Evolutionary conservation across 2,888 invertebrate genomes (phyloP).

Genomic region (Seira ritae): DNA sequence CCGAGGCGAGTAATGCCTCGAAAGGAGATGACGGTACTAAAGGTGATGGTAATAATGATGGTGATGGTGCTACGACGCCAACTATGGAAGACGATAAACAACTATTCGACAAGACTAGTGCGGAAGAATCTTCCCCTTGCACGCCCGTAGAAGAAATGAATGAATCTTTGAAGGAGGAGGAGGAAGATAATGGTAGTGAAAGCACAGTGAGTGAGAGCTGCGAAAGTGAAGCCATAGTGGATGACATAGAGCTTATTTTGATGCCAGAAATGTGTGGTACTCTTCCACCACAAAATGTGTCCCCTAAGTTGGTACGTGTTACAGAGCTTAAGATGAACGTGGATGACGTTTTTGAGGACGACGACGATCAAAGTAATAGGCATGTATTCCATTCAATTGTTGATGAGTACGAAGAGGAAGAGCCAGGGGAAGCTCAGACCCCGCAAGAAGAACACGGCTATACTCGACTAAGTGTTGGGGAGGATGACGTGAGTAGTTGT

Average conservation of each 20-base stretch:
- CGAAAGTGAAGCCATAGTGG: constrained; percentile 73
- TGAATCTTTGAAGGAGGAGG: constrained; percentile 44
- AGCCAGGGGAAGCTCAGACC: constrained; percentile 10
- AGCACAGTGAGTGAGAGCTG: constrained; percentile 68
- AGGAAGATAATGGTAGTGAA: constrained; percentile 65
- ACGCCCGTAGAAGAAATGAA: not conserved
- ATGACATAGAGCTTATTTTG: constrained; percentile 72
- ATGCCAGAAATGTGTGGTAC: constrained; percentile 73
- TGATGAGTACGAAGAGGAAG: constrained; percentile 55
- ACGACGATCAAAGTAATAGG: constrained; percentile 61
- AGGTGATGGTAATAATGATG: too few species aligned
- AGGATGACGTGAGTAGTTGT: constrained; percentile 56
- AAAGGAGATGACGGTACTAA: too few species aligned
- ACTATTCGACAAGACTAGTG: too few species aligned
- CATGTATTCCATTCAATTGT: constrained; percentile 68
- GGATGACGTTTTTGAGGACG: constrained; percentile 56
- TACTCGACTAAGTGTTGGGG: constrained; percentile 43
- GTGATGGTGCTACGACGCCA: too few species aligned
- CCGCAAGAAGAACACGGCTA: too few species aligned
- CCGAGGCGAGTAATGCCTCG: too few species aligned
- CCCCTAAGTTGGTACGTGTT: constrained; percentile 72
- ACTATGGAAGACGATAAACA: too few species aligned
- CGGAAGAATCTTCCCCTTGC: not conserved
- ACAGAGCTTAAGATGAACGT: constrained; percentile 69
- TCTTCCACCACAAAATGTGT: constrained; percentile 62